Percentiles rank a stretch among this genome's conserved stretches.
phyloP scores from a whole-genome alignment of 2,888 invertebrate genomes.

The Cantharis nigra region DNA sequence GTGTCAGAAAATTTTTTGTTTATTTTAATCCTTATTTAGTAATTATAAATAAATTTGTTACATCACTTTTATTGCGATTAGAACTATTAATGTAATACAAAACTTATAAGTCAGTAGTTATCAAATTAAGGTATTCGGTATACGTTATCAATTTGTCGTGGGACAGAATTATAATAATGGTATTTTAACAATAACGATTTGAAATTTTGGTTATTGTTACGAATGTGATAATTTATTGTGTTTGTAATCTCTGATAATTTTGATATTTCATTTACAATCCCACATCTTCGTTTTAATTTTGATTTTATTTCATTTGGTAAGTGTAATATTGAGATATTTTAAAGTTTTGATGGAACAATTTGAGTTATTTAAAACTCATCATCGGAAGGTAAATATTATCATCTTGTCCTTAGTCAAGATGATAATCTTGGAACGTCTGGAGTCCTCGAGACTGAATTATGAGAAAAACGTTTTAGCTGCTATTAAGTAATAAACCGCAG shows the following conservation, averaged over 20 bases:
- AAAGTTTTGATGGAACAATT: neutral
- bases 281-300: too few relatives aligned
- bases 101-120: too few relatives aligned
- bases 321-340: neutral
- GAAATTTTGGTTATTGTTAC: neutral
- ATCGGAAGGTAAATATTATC: neutral
- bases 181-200: neutral
- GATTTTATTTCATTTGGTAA: neutral
- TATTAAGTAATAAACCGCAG: neutral
- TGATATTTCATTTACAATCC: neutral
- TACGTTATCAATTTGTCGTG: neutral
- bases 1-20: neutral
- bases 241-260: neutral
- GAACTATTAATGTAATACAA: neutral
- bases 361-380: neutral
- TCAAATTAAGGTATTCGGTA: neutral
- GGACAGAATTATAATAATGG: neutral
- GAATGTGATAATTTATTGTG: neutral
- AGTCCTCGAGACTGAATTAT: neutral
- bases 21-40: neutral
- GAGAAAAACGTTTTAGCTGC: neutral
- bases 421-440: neutral
- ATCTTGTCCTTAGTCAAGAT: neutral
- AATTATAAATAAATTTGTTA: neutral
- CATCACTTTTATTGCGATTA: neutral